Percentiles rank a stretch among this genome's conserved stretches.
These are phyloP conservation scores for Melopsittacus undulatus DNA, from an alignment of 2,797 vertebrate genomes.

Conservation along the genomic window DNA sequence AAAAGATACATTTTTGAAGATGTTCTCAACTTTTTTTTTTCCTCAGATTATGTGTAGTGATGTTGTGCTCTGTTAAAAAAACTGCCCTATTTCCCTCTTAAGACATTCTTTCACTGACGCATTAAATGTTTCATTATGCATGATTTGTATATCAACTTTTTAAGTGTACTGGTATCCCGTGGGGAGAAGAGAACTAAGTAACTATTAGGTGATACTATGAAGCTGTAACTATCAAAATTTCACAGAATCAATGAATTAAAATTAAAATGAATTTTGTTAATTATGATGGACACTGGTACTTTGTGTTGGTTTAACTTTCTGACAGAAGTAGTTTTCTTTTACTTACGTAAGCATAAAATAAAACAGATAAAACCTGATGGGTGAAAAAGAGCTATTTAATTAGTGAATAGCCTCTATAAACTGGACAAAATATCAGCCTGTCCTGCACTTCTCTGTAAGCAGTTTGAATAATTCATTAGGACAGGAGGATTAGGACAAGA, in stretches of 20 bases:
- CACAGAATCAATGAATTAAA: neutral
- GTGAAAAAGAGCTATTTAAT: neutral
- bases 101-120: neutral
- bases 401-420: neutral
- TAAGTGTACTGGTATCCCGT: neutral
- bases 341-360: neutral
- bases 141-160: neutral
- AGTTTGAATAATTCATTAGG: neutral
- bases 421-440: neutral
- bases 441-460: neutral
- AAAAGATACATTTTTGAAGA: neutral
- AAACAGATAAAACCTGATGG: neutral
- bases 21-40: neutral
- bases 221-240: neutral
- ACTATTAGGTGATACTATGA: neutral
- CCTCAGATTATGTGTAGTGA: neutral
- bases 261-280: neutral
- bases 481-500: neutral
- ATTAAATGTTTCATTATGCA: neutral
- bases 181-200: neutral
- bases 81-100: neutral
- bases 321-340: neutral
- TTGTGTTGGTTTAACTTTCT: neutral
- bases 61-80: neutral
- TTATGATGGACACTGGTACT: neutral